Percentiles rank a stretch among this genome's conserved stretches.
Evolutionary conservation across 1,140 invertebrate genomes (phyloP).

Genomic region (Cherax destructor): DNA sequence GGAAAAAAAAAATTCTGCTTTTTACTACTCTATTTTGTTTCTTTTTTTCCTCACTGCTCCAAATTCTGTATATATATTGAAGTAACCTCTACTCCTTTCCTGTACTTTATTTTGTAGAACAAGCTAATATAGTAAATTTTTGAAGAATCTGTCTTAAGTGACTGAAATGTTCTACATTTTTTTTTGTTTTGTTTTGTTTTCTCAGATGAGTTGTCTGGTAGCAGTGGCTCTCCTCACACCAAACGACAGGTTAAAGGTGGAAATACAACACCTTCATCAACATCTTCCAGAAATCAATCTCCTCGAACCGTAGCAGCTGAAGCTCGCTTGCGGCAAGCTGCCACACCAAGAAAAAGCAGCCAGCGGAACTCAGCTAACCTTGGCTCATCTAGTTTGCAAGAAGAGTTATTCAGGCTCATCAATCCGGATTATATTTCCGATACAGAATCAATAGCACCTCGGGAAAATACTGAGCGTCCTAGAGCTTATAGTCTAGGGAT

Average conservation of each 20-base stretch:
- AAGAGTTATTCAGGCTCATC: slow-evolving; percentile 92
- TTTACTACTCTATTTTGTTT: no score
- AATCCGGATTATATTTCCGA: slow-evolving; percentile 85
- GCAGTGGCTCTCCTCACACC: slow-evolving; percentile 60
- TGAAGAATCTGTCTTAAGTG: not conserved
- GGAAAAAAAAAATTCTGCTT: no score
- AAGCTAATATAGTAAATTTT: not conserved
- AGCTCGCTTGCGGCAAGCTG: slow-evolving; percentile 73
- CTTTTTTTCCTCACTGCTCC: no score
- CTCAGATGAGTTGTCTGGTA: slow-evolving; percentile 59
- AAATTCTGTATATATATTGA: no score
- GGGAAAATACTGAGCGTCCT: slow-evolving; percentile 38
- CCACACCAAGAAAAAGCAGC: slow-evolving; percentile 76
- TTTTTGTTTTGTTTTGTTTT: not conserved
- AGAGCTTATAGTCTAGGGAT: slow-evolving; percentile 51
- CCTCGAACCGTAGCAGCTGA: slow-evolving; percentile 52
- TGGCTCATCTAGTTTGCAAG: slow-evolving; percentile 84
- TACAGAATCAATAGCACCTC: slow-evolving; percentile 30
- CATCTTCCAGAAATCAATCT: slow-evolving; percentile 66
- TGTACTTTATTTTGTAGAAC: not conserved
- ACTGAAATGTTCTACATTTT: no score
- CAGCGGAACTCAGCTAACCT: slow-evolving; percentile 79
- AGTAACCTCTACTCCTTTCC: no score
- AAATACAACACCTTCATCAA: slow-evolving; percentile 59
- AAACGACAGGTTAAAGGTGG: slow-evolving; percentile 52